Base-by-base conservation (phyloP, 2,797 vertebrate genomes). In the Rhyacichthys aspro region DNA sequence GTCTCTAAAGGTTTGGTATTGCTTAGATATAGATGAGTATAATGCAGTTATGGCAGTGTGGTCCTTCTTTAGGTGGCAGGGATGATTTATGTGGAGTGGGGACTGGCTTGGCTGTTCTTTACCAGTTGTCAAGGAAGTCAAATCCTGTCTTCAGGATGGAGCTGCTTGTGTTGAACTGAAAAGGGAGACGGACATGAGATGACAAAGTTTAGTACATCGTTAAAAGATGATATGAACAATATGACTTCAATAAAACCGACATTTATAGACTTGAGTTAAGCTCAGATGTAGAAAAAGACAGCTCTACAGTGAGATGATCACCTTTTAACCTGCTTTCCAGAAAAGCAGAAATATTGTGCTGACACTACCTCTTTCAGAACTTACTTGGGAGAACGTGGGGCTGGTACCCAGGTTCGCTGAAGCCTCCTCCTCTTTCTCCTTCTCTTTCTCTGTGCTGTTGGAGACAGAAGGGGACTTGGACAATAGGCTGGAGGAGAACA, bases 81-180 rank as follows among this genome's bases (percentile, higher is more conserved):
- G 49, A 49, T 65, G 70, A 73, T 39, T 66, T 66, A 60, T 73
- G 60, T 50, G 9, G 46, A 17, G 73, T 7, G 44, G 39, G 15
- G 55, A 7, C 42, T 23, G 60, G 39, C 14, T 54, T 34, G 9
- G 0, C 38, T 9, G 56, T 43, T 1, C 65, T 93, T 86, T 98
- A 99, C 97, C 97, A 99, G 88, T 99, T 99, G 92, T 99, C 97
- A 74, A 99, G 88, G 90, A 99, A 99, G 88, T 99, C 97, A 67
- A 98, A 99, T 59, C 97, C 97, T 0, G 96, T 98, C 96, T 98
- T 99, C 93, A 98, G 92, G 86, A 98, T 86, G 82, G 75, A 88
- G 75, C 72, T 97, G 90, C 93, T 96, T 10, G 95, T 92, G 84
- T 94, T 95, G 72, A 92, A 95, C 97, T 99, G 92, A 38, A 34